Conservation (phyloP, 2,113 vertebrate species). For the Semnornis frantzii region DNA sequence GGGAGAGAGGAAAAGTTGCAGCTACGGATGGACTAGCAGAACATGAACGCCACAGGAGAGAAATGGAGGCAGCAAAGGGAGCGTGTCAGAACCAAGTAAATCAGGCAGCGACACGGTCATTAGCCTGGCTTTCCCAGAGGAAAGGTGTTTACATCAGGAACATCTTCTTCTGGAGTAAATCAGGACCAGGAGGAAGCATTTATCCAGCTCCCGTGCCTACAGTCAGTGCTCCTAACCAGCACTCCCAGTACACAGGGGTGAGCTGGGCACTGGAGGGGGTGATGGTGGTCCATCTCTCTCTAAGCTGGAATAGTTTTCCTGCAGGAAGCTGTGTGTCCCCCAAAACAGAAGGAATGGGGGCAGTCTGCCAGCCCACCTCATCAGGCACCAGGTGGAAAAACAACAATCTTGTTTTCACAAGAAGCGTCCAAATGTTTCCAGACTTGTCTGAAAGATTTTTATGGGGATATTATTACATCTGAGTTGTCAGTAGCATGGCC, state of each 20-base stretch:
- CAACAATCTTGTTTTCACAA: not conserved
- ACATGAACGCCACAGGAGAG: not conserved
- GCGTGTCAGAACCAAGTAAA: not conserved
- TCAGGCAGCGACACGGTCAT: not conserved
- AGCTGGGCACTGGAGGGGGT: not conserved
- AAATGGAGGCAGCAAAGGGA: not conserved
- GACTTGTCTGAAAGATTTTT: not conserved
- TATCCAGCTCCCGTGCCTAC: not conserved
- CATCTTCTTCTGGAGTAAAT: not conserved
- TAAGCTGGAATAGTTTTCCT: not conserved
- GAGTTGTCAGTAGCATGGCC: not conserved
- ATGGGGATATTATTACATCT: not conserved
- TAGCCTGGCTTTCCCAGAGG: not conserved
- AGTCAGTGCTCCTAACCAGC: not conserved
- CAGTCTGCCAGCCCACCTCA: not conserved
- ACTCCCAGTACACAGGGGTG: not conserved
- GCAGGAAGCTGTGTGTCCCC: not conserved
- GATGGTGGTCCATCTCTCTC: not conserved
- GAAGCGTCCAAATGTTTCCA: not conserved
- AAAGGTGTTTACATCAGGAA: not conserved
- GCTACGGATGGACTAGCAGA: not conserved
- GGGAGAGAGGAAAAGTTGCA: not conserved
- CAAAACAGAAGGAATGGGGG: not conserved
- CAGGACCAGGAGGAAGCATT: not conserved
- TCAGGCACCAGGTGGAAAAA: not conserved